These are phyloP conservation scores for Apotomis turbidana DNA, from an alignment of 2,888 invertebrate genomes.

Conservation along the genomic window DNA sequence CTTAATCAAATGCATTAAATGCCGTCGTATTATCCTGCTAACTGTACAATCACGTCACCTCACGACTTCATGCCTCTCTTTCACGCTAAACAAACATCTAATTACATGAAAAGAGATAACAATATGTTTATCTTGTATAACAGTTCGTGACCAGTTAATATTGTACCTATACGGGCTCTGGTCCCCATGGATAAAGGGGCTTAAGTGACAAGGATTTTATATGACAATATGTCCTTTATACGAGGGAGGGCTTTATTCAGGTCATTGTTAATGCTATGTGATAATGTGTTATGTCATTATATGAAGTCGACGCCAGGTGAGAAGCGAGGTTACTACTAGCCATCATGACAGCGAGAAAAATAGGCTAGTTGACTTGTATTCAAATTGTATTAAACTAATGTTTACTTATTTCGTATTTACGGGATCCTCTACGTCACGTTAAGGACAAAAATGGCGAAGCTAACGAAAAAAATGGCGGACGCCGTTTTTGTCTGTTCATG, in stretches of 20 bases:
- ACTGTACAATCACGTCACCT: neutral
- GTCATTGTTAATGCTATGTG: constrained; percentile 19
- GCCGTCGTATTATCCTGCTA: neutral
- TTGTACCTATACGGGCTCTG: neutral
- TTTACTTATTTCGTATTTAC: too few relatives aligned
- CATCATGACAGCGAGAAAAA: neutral
- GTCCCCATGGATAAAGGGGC: neutral
- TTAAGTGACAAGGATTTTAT: neutral
- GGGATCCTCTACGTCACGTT: too few relatives aligned
- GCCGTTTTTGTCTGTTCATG: too few relatives aligned
- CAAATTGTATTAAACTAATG: too few relatives aligned
- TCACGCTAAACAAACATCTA: neutral
- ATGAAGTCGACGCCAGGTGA: constrained; percentile 1
- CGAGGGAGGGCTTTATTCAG: neutral
- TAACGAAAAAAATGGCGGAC: too few relatives aligned
- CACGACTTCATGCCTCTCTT: neutral
- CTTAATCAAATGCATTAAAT: neutral
- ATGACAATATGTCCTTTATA: neutral
- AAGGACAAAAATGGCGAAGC: too few relatives aligned
- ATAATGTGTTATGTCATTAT: constrained; percentile 27
- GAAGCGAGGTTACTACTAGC: constrained; percentile 1
- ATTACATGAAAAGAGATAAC: neutral
- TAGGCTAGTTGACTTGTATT: neutral
- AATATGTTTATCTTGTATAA: neutral
- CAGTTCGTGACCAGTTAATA: constrained; percentile 21